Base-by-base conservation (phyloP, 2,888 invertebrate genomes). In the Mesochorus sp. region DNA sequence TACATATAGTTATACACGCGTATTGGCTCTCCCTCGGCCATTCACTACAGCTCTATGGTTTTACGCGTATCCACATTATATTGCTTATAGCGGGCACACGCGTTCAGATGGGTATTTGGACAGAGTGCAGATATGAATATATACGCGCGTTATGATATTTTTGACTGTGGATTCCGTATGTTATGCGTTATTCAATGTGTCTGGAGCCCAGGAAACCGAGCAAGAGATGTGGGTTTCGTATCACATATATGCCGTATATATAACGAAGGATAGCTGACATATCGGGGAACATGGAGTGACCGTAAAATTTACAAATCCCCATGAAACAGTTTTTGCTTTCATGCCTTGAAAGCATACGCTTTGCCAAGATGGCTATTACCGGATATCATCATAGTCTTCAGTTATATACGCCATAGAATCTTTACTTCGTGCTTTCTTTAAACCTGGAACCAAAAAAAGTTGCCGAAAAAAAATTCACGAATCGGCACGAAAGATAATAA, bases 21-120 rank as follows among this genome's bases (percentile, higher is more conserved):
- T 24, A 72, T 62, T 51, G 55, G 67, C 71, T 44, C 31, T 19
- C 70, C 42, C 42, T 17, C 17, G n/a, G 4, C 6, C 51, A 51
- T 47, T n/a, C 26, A 28, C 49, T 66, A 66, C 24, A 64, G 51
- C 34, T n/a, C n/a, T 47, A 51, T 51, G 64, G 64, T 53, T 78
- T 70, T 74, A 70, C 70, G 68, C 62, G 66, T 62, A 51, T 70
- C 34, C 34, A 64, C 70, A 53, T 73, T 70, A 74, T 59, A 66
- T 53, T 59, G 62, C 59, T 70, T 57, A 73, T 64, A 64, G 51
- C 47, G 47, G 47, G 37, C 49, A 47, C 28, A 70, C 28, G 21
- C 44, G 70, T 37, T n/a, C 12, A 24, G 34, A 55, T 55, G 39
- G 42, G 51, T 62, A 14, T 62, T 53, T 44, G 1, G 62, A 19